Evolutionary conservation across 1,140 invertebrate genomes (phyloP), one percentile per base, ranked within the genome.

Genomic region (Dryas iulia): DNA sequence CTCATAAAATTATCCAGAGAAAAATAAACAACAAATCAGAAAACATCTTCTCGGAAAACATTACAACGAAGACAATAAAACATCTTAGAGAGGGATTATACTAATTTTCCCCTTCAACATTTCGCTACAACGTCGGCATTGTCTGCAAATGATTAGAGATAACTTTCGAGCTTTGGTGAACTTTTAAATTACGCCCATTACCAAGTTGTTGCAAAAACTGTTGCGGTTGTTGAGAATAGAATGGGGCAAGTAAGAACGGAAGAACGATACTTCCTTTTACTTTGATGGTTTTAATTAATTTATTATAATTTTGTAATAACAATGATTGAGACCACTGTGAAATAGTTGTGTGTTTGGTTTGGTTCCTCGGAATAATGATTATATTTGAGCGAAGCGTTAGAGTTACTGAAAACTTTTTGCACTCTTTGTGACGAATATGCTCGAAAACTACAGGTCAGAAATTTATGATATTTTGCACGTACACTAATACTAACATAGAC

Each of bases 51-150:
- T 31, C 52, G 7, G 12, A 24, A 56, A 47, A 28, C 59, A 68
- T 68, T 10, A 68, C 30, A 61, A 39, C 24, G 52, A 54, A 53
- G 28, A 68, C 24, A 61, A 54, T 61, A 57, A 68, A 68, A 30
- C 59, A 57, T 56, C 58, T 68, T 39, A 54, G 57, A 24, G 30
- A 10, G 58, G 47, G 39, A 67, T 67, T 60, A 60, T 54, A 60
- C 58, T 56, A 67, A 59, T 67, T 67, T 67, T 25, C 65, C 35
- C 21, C 24, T 58, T 67, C 65, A 67, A 67, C 65, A 60, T 67
- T 60, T 35, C 23, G 58, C 35, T 52, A 59, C 23, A 60, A 39
- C n/a, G 39, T n/a, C 14, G 52, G 26, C 61, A 33, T 63, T 54
- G 61, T 56, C 52, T 54, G 61, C 10, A 12, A 63, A 63, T 56